Evolutionary conservation across 2,113 vertebrate genomes (phyloP), one percentile per base, ranked within the genome.

Genomic region (Eretmodus cyanostictus): DNA sequence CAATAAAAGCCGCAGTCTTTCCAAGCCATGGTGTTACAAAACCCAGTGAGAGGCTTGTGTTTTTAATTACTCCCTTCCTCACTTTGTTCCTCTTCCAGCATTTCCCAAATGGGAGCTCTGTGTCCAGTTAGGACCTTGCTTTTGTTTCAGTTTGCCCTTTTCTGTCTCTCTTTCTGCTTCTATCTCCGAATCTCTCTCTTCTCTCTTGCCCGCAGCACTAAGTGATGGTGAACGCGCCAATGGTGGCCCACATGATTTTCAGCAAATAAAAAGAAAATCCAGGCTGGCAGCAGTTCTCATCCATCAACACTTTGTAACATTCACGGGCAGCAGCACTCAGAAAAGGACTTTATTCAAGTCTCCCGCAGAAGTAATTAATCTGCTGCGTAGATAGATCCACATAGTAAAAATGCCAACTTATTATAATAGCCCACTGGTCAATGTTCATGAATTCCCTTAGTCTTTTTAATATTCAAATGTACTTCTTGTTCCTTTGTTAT

Each of bases 1-100:
- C 81, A 90, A 92, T 88, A 86, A 89, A 93, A 93, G 85, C 84
- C 29, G 47, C 9, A 73, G 42, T 84, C 45, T 86, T 89, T 83
- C 45, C 82, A 68, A 57, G 29, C 53, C 31, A 8, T 27, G 63
- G 36, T 84, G 61, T 47, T 83, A 40, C 78, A 84, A 87, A 91
- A 61, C 85, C 79, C 71, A 94, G 84, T 40, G 80, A 86, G 83
- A 90, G 71, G 82, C 89, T 92, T 89, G 88, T 93, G 91, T 94
- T 94, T 95, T 96, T 95, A 96, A 95, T 95, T 91, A 94, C 81
- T 63, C 90, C 78, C 93, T 29, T 45, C 73, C 86, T 87, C 71
- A 24, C 86, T 85, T 83, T 17, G 86, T 85, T 83, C 90, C 85
- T 45, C 31, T 81, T 88, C 86, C 89, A 89, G 88, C 89, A 92